phyloP scores from a whole-genome alignment of 1,140 invertebrate species.

The fruit fly (Drosophila melanogaster) region DNA sequence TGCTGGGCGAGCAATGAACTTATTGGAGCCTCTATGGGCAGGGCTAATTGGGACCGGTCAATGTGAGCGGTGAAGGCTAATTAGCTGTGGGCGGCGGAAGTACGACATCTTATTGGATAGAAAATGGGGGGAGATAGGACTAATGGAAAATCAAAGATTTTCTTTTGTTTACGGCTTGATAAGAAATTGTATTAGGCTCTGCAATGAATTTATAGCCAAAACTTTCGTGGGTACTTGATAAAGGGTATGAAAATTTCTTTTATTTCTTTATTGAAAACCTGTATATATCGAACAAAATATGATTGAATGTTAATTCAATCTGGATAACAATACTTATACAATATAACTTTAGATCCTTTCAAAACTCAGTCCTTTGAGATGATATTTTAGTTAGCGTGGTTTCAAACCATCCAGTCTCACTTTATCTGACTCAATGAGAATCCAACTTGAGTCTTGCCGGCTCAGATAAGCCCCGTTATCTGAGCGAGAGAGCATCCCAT shows the following conservation, averaged over 20 bases:
- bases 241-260: no score
- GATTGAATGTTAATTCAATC: no score
- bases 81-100: slow-evolving; percentile 36
- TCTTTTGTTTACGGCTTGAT: neutral
- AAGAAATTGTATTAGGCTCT: neutral
- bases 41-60: slow-evolving; percentile 22
- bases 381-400: slow-evolving; percentile 35
- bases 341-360: no score
- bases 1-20: slow-evolving; percentile 10
- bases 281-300: no score
- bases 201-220: no score
- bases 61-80: slow-evolving; percentile 22
- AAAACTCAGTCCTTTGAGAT: slow-evolving; percentile 13
- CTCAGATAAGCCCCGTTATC: slow-evolving; percentile 13
- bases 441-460: slow-evolving; percentile 54
- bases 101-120: slow-evolving; percentile 1
- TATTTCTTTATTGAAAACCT: no score
- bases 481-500: slow-evolving; percentile 16
- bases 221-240: no score
- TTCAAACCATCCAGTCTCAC: slow-evolving; percentile 32
- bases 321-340: no score
- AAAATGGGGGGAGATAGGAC: neutral
- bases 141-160: slow-evolving; percentile 1
- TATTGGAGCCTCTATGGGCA: neutral
- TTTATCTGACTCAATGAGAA: slow-evolving; percentile 71